Evolutionary conservation across 2,888 invertebrate species (phyloP), one percentile per base, ranked within the genome.

Genomic region (Drosophila atroscutellata): DNA sequence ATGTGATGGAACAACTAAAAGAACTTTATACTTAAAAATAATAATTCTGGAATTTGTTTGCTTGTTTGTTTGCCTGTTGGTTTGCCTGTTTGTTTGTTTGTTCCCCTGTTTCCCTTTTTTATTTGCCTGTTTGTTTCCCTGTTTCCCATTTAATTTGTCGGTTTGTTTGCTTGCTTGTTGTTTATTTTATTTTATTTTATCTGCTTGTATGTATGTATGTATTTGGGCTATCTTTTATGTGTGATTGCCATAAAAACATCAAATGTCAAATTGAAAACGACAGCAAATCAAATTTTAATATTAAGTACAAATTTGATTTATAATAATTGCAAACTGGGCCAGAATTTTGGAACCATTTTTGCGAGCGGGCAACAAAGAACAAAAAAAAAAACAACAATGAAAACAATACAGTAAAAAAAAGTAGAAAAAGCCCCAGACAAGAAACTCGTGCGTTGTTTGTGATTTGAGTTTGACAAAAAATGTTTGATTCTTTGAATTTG

Each of bases 401-500:
- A 2, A 45, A 15, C 2, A 42, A 20, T 20, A 11, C 30, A 26
- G 37, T 36, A 13, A 30, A 51, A 42, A 32, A 32, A 28, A 62
- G 57, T 11, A 28, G 32, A 39, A 13, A 15, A 49, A 37, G 56
- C 18, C 9, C 9, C 32, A 69, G 47, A 34, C 47, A 36, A 65
- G 39, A 60, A 61, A 34, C 24, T 63, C 3, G 26, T 60, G 39
- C 54, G 60, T 39, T 57, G 30, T 6, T 34, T 57, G 39, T 60
- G 64, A 47, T 54, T 34, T 13, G 50, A 54, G 57, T 58, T 70
- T 45, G 60, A 71, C 39, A 70, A 71, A 75, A 75, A 64, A 42
- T 54, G 62, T 67, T 76, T 76, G 77, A 63, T 72, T 72, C 60
- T 72, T 65, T 77, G 58, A 47, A 60, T 60, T 63, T 63, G 42